Conservation (phyloP, 2,797 vertebrate genomes). For the Nyctalus aviator region DNA sequence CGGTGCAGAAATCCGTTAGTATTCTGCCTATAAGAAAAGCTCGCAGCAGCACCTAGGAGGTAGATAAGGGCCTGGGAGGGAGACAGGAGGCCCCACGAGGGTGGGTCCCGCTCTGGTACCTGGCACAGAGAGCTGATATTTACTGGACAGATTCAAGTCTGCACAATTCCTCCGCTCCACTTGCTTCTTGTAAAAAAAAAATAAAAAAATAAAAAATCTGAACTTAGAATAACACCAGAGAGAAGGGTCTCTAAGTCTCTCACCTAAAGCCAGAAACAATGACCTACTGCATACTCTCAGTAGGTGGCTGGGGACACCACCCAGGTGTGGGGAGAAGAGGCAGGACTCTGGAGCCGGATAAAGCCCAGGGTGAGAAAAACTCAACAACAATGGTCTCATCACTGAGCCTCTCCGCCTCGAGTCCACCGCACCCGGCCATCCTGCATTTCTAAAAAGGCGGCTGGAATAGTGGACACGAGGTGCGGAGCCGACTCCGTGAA, state of each 20-base stretch:
- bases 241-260: background rate
- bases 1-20: background rate
- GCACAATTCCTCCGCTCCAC: background rate
- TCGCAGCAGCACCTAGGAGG: background rate
- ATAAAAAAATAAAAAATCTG: background rate
- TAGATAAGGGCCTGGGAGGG: background rate
- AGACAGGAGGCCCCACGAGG: background rate
- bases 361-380: background rate
- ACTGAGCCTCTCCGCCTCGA: background rate
- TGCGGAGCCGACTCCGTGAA: background rate
- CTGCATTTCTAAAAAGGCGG: background rate
- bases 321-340: background rate
- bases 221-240: background rate
- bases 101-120: background rate
- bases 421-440: background rate
- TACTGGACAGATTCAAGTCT: background rate
- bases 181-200: background rate
- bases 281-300: background rate
- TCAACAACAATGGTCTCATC: background rate
- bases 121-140: background rate
- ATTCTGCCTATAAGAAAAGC: background rate
- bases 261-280: background rate
- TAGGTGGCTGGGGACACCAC: background rate
- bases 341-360: background rate
- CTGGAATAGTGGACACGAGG: background rate